Conservation (phyloP, 2,888 invertebrate genomes). For the Strigamia transsilvanica region DNA sequence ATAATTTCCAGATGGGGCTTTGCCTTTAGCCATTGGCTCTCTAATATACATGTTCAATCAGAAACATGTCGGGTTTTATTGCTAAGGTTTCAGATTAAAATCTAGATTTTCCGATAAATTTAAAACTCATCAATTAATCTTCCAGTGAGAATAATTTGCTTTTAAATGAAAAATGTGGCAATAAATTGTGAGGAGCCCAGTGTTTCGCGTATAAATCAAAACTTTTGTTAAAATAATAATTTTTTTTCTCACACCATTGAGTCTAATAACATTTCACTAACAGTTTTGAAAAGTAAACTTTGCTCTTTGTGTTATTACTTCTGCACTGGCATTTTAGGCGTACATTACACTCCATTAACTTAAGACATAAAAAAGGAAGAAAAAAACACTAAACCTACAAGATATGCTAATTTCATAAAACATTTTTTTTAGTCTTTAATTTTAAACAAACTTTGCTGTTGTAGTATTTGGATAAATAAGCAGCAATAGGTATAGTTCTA, state of each 20-base stretch:
- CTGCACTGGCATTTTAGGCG: slow-evolving; percentile 23
- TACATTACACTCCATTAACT: slow-evolving; percentile 48
- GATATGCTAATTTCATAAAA: slow-evolving; percentile 33
- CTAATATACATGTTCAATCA: background rate
- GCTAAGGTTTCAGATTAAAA: background rate
- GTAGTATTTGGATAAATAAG: background rate
- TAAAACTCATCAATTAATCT: background rate
- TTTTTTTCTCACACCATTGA: slow-evolving; percentile 12
- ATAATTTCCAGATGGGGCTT: slow-evolving; percentile 9
- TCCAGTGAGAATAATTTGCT: slow-evolving; percentile 6
- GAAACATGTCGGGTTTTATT: background rate
- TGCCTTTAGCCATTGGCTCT: background rate
- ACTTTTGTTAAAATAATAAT: slow-evolving; percentile 23
- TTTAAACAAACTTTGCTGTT: background rate
- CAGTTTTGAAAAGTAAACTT: slow-evolving; percentile 33
- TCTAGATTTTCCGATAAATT: background rate
- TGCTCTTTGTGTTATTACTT: slow-evolving; percentile 37
- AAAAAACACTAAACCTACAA: slow-evolving; percentile 18
- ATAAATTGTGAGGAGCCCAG: background rate
- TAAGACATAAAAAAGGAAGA: slow-evolving; percentile 23
- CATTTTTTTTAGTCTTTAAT: background rate
- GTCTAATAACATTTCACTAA: slow-evolving; percentile 33
- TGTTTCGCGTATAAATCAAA: background rate
- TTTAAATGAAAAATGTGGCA: background rate
- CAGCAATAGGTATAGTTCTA: background rate